Evolutionary conservation across 1,140 invertebrate species (phyloP), one percentile per base, ranked within the genome.

Genomic region (Centruroides vittatus): DNA sequence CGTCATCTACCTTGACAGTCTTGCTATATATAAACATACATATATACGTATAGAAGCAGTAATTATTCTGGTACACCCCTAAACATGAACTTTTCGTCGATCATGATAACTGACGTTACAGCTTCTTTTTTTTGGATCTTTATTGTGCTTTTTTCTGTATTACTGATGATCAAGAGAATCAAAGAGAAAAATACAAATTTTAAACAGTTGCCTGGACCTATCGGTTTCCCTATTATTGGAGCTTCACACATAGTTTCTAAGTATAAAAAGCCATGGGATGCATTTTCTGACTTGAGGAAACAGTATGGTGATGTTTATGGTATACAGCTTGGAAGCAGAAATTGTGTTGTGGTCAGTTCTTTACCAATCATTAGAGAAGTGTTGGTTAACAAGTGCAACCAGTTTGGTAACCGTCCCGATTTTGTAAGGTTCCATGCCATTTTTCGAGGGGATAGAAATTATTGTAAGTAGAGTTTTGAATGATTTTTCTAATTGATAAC

Each of bases 401-500:
- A 83, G 65, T 89, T 93, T 72, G 86, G 85, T 3, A 85, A 86
- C 6, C 75, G 89, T 47, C 88, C 88, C 0, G 81, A 89, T 70
- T 91, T 90, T 71, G 68, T 84, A 46, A 75, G 89, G 66, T 84
- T 82, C 68, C 74, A 81, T 60, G 70, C 79, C 34, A 75, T 86
- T 4, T 86, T 86, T 71, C 74, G 75, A 53, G 81, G 81, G 23
- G 75, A 84, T 69, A 82, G 80, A 67, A 77, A 85, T 62, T 84
- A 84, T 67, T 85, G 84, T 86, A 77, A 84, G 86, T 82, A 69
- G 23, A 23, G 60, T 23, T 36, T 47, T 13, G 3, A 54, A 13
- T 47, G 36, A 10, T 23, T 23, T 23, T 23, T 23, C 23, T 23
- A 23, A 23, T 23, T 23, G 2, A 23, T 23, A 23, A 23, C 23